These are phyloP conservation scores for Melieria crassipennis DNA, from an alignment of 2,888 invertebrate genomes.

Conservation along the genomic window DNA sequence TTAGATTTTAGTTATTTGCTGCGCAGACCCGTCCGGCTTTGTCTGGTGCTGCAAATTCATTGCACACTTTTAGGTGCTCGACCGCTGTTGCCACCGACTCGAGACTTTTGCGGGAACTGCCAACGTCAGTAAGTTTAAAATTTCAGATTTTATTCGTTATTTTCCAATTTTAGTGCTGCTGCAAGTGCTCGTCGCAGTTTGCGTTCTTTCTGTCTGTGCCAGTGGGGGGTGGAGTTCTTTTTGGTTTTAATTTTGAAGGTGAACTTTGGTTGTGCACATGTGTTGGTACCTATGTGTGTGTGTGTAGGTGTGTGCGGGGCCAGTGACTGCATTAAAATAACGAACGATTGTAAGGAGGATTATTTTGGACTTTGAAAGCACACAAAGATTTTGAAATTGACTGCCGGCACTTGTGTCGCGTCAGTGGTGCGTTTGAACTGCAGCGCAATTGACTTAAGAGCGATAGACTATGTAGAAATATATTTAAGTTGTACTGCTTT, in stretches of 20 bases:
- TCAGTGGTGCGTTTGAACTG: too few species aligned
- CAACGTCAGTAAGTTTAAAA: slow-evolving; percentile 33
- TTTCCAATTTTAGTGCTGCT: slow-evolving; percentile 17
- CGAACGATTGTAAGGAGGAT: too few species aligned
- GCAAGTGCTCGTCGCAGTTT: neutral
- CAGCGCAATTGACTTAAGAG: too few species aligned
- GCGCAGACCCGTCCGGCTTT: slow-evolving; percentile 28
- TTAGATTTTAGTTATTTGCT: slow-evolving; percentile 34
- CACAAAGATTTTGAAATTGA: too few species aligned
- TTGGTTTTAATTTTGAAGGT: slow-evolving; percentile 32
- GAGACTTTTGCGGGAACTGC: slow-evolving; percentile 12
- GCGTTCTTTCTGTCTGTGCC: neutral
- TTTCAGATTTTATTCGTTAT: slow-evolving; percentile 33
- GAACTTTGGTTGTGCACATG: slow-evolving; percentile 20
- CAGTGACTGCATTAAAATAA: too few species aligned
- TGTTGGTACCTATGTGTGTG: too few species aligned
- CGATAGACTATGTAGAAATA: too few species aligned
- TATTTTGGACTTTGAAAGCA: too few species aligned
- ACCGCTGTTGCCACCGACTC: slow-evolving; percentile 19
- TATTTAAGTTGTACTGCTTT: too few species aligned
- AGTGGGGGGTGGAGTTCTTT: neutral
- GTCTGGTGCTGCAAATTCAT: slow-evolving; percentile 12
- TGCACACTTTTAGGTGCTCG: slow-evolving; percentile 20
- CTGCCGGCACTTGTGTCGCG: too few species aligned
- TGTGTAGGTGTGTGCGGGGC: too few species aligned